These are phyloP conservation scores for Anhinga anhinga DNA, from an alignment of 2,113 vertebrate genomes.

Conservation along the genomic window DNA sequence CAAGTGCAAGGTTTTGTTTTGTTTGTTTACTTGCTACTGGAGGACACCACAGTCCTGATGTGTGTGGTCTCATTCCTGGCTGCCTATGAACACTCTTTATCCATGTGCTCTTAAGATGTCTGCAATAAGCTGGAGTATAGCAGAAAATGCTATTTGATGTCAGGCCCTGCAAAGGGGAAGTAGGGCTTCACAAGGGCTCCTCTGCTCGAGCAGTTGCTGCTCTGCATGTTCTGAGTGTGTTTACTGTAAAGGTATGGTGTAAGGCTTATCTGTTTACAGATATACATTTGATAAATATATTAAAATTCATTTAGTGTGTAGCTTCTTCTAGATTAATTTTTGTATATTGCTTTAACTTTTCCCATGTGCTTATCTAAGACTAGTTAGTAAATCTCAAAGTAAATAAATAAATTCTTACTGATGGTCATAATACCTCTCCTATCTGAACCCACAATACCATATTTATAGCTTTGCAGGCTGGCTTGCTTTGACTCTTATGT, in stretches of 20 bases:
- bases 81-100: background rate
- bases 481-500: background rate
- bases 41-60: background rate
- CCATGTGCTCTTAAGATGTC: background rate
- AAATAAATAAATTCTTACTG: background rate
- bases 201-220: background rate
- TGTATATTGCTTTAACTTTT: background rate
- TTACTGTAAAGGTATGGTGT: background rate
- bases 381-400: background rate
- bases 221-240: accelerated
- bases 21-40: background rate
- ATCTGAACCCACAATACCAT: background rate
- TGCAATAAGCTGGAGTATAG: background rate
- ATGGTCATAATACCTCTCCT: background rate
- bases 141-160: background rate
- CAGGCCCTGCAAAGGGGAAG: background rate
- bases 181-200: background rate
- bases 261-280: background rate
- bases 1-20: background rate
- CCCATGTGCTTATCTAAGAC: background rate
- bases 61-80: accelerated
- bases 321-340: background rate
- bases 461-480: background rate
- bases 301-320: background rate
- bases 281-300: background rate